Evolutionary conservation across 2,888 invertebrate species (phyloP).

Genomic region (Dynastes grantii): DNA sequence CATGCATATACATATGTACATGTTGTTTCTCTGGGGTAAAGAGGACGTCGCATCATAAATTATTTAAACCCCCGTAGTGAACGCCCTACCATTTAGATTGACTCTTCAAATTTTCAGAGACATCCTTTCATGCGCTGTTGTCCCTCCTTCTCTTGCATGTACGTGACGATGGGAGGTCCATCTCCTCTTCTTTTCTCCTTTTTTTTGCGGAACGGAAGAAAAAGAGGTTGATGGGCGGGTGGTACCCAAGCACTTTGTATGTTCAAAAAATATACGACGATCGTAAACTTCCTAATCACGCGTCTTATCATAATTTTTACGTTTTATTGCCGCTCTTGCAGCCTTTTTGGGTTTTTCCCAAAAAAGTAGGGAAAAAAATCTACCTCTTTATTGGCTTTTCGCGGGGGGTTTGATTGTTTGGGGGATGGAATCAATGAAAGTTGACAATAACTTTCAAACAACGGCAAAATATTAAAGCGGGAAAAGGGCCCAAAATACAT

Average conservation of each 20-base stretch:
- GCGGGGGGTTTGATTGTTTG: neutral
- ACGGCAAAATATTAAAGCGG: no score
- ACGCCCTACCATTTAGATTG: constrained; percentile 45
- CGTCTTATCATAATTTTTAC: constrained; percentile 41
- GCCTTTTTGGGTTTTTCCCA: no score
- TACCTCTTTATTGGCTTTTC: neutral
- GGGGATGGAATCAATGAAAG: neutral
- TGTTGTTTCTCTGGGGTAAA: constrained; percentile 30
- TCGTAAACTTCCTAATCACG: constrained; percentile 37
- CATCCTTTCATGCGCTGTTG: constrained; percentile 29
- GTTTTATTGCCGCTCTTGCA: constrained; percentile 22
- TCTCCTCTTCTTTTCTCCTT: neutral
- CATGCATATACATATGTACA: neutral
- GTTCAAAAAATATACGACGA: constrained; percentile 35
- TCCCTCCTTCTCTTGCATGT: neutral
- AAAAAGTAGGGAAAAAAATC: no score
- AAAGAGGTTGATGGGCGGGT: neutral
- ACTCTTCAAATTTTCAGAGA: constrained; percentile 46
- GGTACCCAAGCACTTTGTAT: neutral
- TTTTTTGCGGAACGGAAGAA: neutral
- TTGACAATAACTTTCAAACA: no score
- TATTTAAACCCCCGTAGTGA: constrained; percentile 41
- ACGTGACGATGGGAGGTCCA: neutral
- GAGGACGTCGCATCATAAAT: constrained; percentile 32
- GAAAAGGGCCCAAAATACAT: no score